phyloP scores from a whole-genome alignment of 2,888 invertebrate genomes.

The Oxycera nigricornis region DNA sequence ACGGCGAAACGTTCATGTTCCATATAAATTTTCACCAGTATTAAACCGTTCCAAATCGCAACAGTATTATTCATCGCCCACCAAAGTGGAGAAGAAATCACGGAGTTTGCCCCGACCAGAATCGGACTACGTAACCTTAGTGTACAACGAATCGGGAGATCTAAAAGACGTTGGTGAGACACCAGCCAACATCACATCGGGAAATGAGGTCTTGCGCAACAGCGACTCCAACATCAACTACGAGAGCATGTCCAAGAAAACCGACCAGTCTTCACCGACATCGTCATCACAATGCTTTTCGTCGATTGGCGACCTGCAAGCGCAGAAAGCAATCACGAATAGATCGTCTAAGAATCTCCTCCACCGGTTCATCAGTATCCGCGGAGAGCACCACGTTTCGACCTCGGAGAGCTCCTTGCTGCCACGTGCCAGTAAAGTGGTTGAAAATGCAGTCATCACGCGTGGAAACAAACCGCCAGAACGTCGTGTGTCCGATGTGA shows the following conservation, averaged over 20 bases:
- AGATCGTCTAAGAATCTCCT: constrained; percentile 52
- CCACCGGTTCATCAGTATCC: constrained; percentile 54
- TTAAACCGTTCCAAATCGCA: constrained; percentile 57
- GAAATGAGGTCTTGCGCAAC: constrained; percentile 47
- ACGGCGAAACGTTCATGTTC: constrained; percentile 61
- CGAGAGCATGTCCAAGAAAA: constrained; percentile 46
- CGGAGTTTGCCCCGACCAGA: constrained; percentile 55
- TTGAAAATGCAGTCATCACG: constrained; percentile 54
- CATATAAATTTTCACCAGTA: constrained; percentile 61
- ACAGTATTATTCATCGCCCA: constrained; percentile 53
- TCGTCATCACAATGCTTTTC: constrained; percentile 20
- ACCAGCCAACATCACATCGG: constrained; percentile 3
- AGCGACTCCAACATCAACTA: constrained; percentile 53
- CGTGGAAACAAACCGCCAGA: constrained; percentile 54
- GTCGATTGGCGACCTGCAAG: constrained; percentile 31
- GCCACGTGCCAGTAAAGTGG: constrained; percentile 55
- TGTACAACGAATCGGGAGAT: constrained; percentile 56
- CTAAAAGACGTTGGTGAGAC: constrained; percentile 52
- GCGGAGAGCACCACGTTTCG: constrained; percentile 52
- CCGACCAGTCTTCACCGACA: constrained; percentile 11
- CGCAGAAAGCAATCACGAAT: constrained; percentile 2
- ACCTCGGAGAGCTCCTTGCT: constrained; percentile 56
- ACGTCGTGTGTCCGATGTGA: constrained; percentile 58
- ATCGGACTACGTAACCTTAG: constrained; percentile 61
- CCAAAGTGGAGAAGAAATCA: constrained; percentile 50